phyloP scores from a whole-genome alignment of 2,888 invertebrate species.

The Plagodis pulveraria region DNA sequence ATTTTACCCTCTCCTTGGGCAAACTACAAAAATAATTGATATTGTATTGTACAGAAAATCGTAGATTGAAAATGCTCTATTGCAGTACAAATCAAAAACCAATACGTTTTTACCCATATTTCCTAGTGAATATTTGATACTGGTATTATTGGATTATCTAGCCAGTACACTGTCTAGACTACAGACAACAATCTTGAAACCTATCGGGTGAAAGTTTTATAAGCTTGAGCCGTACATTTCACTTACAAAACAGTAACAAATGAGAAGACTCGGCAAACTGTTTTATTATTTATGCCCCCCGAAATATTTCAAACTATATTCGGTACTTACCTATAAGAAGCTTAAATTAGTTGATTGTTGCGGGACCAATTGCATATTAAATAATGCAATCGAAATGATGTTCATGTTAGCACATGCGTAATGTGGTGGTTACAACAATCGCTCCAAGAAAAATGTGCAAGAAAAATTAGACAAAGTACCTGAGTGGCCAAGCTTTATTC shows the following conservation, averaged over 20 bases:
- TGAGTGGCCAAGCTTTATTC: too few relatives aligned
- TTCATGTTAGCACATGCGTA: too few relatives aligned
- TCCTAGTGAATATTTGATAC: constrained; percentile 1
- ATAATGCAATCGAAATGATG: too few relatives aligned
- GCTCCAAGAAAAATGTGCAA: too few relatives aligned
- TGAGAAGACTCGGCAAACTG: neutral
- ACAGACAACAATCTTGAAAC: constrained; percentile 12
- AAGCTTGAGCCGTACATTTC: neutral
- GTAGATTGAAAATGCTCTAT: too few relatives aligned
- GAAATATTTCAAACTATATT: neutral
- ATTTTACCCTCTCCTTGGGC: too few relatives aligned
- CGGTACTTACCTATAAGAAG: neutral
- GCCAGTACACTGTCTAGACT: constrained; percentile 17
- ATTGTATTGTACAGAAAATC: too few relatives aligned
- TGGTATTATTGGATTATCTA: constrained; percentile 8
- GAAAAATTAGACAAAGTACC: too few relatives aligned
- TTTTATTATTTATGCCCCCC: constrained; percentile 1
- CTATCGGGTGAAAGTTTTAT: constrained; percentile 7
- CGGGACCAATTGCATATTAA: too few relatives aligned
- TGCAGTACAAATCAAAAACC: neutral
- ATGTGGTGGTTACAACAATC: too few relatives aligned
- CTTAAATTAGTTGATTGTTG: neutral
- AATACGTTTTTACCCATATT: neutral
- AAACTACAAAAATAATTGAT: too few relatives aligned
- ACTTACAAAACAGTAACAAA: neutral